Evolutionary conservation across 2,888 invertebrate species (phyloP).

Genomic region (Gastrophysa polygoni): DNA sequence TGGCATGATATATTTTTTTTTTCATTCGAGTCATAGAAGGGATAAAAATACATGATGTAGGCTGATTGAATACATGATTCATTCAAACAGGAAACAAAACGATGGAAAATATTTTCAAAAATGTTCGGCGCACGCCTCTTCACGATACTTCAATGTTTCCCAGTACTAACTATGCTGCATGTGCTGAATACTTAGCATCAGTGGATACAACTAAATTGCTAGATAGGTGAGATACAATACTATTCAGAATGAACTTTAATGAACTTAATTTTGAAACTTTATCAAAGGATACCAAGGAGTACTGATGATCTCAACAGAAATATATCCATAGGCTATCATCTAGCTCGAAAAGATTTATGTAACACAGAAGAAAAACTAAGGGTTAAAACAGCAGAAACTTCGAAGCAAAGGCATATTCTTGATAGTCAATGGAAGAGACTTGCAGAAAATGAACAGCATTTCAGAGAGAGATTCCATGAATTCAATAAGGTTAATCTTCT

Average conservation of each 20-base stretch:
- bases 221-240: background rate
- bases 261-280: too few relatives aligned
- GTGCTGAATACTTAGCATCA: constrained; percentile 2
- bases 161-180: background rate
- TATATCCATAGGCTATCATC: constrained; percentile 27
- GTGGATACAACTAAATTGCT: background rate
- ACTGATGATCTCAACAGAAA: constrained; percentile 31
- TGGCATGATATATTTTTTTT: too few relatives aligned
- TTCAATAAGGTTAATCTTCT: constrained; percentile 37
- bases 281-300: background rate
- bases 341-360: constrained; percentile 22
- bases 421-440: constrained; percentile 35
- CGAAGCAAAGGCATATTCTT: constrained; percentile 17
- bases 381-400: constrained; percentile 20
- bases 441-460: constrained; percentile 24
- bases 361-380: constrained; percentile 26
- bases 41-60: too few relatives aligned
- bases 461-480: constrained; percentile 29
- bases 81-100: too few relatives aligned
- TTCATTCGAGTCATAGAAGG: too few relatives aligned
- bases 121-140: background rate
- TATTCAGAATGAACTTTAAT: background rate
- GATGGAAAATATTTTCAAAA: background rate
- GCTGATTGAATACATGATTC: too few relatives aligned
- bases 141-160: background rate